Conservation (phyloP, 2,797 vertebrate species). For the Sebastes nivosus region DNA sequence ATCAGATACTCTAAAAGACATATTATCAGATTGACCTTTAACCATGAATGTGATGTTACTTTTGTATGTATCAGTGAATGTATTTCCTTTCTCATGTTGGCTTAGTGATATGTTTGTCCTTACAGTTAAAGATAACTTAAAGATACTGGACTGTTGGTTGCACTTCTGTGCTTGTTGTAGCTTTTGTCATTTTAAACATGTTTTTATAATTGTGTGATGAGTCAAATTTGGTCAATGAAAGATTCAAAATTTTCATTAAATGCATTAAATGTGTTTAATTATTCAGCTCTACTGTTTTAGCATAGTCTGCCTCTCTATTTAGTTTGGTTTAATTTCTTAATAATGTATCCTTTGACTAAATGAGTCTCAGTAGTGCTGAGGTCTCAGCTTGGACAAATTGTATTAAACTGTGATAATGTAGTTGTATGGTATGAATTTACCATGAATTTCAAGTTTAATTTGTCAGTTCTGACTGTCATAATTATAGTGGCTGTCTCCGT, state of each 20-base stretch:
- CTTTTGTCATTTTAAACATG: not conserved
- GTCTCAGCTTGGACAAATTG: constrained; percentile 18
- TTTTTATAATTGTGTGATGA: not conserved
- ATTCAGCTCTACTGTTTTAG: not conserved
- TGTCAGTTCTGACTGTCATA: constrained; percentile 16
- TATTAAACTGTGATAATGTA: constrained; percentile 27
- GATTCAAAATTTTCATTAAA: not conserved
- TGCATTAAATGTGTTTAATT: not conserved
- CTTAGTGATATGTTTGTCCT: not conserved
- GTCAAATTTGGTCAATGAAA: not conserved
- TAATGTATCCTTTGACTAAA: constrained; percentile 28
- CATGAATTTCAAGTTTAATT: constrained; percentile 26
- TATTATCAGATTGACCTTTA: not conserved
- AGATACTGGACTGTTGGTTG: not conserved
- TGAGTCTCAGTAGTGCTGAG: not conserved
- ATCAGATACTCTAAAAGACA: too few relatives aligned
- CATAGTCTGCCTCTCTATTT: not conserved
- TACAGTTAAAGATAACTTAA: not conserved
- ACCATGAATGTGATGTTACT: not conserved
- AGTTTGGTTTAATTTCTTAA: constrained; percentile 23
- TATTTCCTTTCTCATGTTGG: not conserved
- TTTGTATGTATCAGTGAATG: not conserved
- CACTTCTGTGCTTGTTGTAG: not conserved
- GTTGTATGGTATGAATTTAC: constrained; percentile 30
- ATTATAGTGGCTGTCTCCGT: constrained; percentile 21